phyloP scores from a whole-genome alignment of 2,888 invertebrate genomes.

The Volucella zonaria region DNA sequence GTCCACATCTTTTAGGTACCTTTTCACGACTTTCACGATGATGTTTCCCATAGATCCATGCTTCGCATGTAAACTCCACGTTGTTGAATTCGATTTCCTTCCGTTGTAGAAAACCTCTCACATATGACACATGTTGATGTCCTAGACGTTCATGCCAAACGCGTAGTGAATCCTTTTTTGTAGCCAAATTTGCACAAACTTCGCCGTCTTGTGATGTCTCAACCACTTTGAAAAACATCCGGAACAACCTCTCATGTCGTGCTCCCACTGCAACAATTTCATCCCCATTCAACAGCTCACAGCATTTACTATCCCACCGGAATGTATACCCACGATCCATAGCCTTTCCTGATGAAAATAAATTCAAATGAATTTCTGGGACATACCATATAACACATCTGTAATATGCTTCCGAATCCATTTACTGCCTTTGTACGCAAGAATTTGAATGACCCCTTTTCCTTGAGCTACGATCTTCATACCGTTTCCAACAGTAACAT shows the following conservation, averaged over 20 bases:
- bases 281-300: conserved; percentile 29
- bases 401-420: no score
- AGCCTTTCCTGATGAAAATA: conserved; percentile 39
- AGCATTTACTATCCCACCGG: no score
- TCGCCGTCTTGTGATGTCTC: no score
- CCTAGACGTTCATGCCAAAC: no score
- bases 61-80: conserved; percentile 63
- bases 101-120: background rate
- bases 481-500: no score
- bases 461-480: conserved; percentile 13
- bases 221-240: no score
- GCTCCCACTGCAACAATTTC: conserved; percentile 52
- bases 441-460: conserved; percentile 43
- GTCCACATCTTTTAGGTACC: conserved; percentile 45
- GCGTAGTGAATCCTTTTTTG: no score
- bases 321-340: conserved; percentile 41
- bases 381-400: no score
- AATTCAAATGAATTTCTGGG: conserved; percentile 56
- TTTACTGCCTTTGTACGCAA: no score
- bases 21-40: conserved; percentile 45
- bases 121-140: no score
- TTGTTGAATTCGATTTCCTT: conserved; percentile 44
- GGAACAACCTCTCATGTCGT: conserved; percentile 36
- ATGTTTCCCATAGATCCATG: conserved; percentile 56
- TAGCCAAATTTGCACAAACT: no score